Evolutionary conservation across 2,113 vertebrate genomes (phyloP).

Genomic region (Penelope pileata): DNA sequence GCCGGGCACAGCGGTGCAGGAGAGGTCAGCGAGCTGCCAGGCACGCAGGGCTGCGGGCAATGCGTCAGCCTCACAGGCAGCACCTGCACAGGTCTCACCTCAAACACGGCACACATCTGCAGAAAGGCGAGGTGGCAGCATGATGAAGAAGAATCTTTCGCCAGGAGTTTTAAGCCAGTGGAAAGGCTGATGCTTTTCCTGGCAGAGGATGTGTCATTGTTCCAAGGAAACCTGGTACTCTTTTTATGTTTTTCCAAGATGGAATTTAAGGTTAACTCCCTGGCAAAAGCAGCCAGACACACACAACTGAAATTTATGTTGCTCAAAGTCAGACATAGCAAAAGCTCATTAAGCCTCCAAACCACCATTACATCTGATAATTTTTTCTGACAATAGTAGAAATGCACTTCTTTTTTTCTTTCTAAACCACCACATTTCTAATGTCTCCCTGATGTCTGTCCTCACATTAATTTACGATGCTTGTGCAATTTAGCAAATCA

Average conservation of each 20-base stretch:
- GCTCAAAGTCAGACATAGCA: not conserved
- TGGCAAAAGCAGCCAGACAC: not conserved
- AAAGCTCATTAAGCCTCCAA: not conserved
- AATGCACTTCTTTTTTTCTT: not conserved
- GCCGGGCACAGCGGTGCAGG: accelerated
- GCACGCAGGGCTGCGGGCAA: not conserved
- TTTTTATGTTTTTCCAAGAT: not conserved
- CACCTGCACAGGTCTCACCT: not conserved
- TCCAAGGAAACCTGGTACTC: slow-evolving; percentile 27
- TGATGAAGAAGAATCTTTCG: accelerated
- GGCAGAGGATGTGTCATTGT: not conserved
- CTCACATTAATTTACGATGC: not conserved
- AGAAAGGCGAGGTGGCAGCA: not conserved
- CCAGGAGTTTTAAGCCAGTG: not conserved
- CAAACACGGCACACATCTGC: not conserved
- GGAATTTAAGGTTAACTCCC: slow-evolving; percentile 34
- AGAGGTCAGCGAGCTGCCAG: not conserved
- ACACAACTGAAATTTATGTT: not conserved
- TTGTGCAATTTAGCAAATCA: not conserved
- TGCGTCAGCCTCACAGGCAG: accelerated
- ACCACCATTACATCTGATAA: not conserved
- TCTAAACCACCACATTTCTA: not conserved
- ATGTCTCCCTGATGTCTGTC: not conserved
- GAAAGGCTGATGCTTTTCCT: slow-evolving; percentile 46
- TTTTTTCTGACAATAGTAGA: not conserved